Evolutionary conservation across 2,113 vertebrate genomes (phyloP), one percentile per base, ranked within the genome.

Genomic region (Tetrao urogallus): DNA sequence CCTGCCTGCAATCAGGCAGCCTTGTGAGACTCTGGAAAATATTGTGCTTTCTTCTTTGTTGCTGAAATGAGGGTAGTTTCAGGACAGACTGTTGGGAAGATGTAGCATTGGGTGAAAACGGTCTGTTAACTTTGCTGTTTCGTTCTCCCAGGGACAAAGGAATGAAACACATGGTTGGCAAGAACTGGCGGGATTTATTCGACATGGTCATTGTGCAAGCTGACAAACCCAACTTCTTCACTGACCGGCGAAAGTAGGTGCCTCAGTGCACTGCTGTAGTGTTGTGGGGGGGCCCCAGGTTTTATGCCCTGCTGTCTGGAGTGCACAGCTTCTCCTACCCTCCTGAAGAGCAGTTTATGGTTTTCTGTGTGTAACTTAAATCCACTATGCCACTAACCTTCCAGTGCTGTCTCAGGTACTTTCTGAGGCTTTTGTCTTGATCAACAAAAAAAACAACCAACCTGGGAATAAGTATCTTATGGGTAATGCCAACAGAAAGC

Each of bases 81-180:
- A 79, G 50, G 60, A 13, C 60, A 57, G 13, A 6, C 16, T 57
- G 25, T 21, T 57, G n/a, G 73, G 57, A 80, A 67, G 36, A n/a
- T 54, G 61, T 27, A 22, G 2, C 7, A 6, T 8, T 74, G 72
- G 45, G 28, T 71, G 64, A 56, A 56, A 42, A 56, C 21, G 21
- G 63, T 71, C 40, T 47, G 21, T 94, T 74, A 54, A 88, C 36
- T 40, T 78, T 47, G 47, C 40, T 64, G 21, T 69, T 79, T 19
- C 71, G 86, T 65, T 81, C 14, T 43, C 32, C 79, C 47, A 98
- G 98, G 90, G 97, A 98, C 95, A 98, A 98, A 92, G 98, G 98
- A 52, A 98, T 98, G 98, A 97, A 98, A 48, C 96, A 98, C 92
- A 98, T 98, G 98, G 98, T 98, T 84, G 98, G 98, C 80, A 97